Evolutionary conservation across 2,888 invertebrate species (phyloP), one percentile per base, ranked within the genome.

Genomic region (Liopterus haemorrhoidalis): DNA sequence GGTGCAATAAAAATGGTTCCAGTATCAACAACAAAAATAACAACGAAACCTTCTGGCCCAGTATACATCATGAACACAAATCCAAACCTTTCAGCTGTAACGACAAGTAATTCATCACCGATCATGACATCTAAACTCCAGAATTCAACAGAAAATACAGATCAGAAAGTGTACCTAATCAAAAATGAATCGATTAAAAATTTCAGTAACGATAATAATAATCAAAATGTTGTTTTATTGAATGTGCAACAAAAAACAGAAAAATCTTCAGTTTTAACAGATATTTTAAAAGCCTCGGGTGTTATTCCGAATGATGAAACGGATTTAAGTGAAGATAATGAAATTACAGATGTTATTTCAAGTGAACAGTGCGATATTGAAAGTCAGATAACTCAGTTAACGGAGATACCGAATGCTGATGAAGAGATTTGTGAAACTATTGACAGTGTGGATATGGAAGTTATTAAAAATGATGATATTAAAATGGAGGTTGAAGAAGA

Each of bases 1-100:
- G 65, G 65, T 6, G 60, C 63, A 33, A 63, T 69, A 19, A 68
- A 68, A 56, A 63, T 68, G 41, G 51, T 67, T 33, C 67, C 67
- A 1, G 52, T 68, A 12, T 61, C 63, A 8, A 66, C 64, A 50
- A 55, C 60, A 3, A 46, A 46, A 43, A 38, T 35, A 16, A 53
- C 51, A 8, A 50, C 58, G 2, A 51, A 57, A n/a, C 46, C 59
- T 5, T 54, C 61, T 6, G 54, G 61, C 1, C 59, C 63, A 9
- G 45, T 65, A 15, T 63, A 58, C 41, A 59, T 63, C 22, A 60
- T 63, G 49, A 65, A 63, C 48, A 57, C 61, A 9, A 39, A 49
- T 24, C 43, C 43, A 8, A 52, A 48, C 15, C 48, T 50, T 35
- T 53, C 54, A 43, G 52, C 53, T 21, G 31, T 55, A 40, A 57